phyloP scores from a whole-genome alignment of 2,113 vertebrate genomes.

The Erinaceus europaeus region DNA sequence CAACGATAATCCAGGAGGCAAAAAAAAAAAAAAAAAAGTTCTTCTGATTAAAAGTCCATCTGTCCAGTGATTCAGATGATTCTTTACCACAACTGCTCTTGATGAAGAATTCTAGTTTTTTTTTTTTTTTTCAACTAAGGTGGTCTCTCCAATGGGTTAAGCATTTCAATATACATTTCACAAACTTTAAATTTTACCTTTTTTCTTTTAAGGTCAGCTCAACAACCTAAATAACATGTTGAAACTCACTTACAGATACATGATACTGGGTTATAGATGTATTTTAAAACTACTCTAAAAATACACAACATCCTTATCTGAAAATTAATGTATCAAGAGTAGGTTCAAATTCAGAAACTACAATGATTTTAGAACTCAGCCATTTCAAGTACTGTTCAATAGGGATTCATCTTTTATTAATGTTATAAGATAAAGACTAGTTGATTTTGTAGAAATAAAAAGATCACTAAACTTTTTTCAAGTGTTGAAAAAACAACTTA shows the following conservation, averaged over 20 bases:
- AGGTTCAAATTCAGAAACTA: slow-evolving; percentile 18
- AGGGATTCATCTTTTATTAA: slow-evolving; percentile 17
- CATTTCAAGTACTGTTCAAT: neutral
- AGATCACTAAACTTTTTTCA: slow-evolving; percentile 8
- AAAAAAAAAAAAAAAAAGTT: no score
- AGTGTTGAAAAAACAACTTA: slow-evolving; percentile 48
- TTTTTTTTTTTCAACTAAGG: neutral
- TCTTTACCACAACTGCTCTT: neutral
- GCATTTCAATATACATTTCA: neutral
- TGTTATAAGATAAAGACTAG: slow-evolving; percentile 31
- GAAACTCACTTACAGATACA: neutral
- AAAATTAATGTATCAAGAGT: neutral
- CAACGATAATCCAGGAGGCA: no score
- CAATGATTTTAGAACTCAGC: neutral
- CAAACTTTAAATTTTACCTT: neutral
- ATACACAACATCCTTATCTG: neutral
- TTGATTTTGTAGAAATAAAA: slow-evolving; percentile 43
- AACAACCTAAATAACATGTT: neutral
- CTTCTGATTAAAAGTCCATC: no score
- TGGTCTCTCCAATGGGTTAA: neutral
- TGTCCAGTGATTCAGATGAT: neutral
- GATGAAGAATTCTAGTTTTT: slow-evolving; percentile 17
- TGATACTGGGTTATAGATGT: neutral
- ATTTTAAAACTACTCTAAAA: neutral
- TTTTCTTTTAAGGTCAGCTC: neutral